A percentile compares a stretch with the other conserved stretches of the same genome.
Conservation (phyloP, 2,888 invertebrate species). For the Megalurothrips usitatus region DNA sequence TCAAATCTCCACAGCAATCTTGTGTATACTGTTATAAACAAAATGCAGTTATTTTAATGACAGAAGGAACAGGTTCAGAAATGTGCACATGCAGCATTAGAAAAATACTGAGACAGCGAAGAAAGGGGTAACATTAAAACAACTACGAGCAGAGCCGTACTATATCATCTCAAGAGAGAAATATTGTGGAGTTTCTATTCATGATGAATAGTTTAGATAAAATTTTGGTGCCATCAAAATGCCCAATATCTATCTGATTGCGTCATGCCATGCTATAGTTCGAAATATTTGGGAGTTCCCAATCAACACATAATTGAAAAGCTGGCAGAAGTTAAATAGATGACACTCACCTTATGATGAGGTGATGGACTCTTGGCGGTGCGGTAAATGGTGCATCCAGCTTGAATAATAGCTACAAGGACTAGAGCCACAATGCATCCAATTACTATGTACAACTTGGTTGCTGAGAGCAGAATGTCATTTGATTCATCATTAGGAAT, state of each 20-base stretch:
- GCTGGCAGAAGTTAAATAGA: neutral
- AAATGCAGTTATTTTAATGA: neutral
- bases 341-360: constrained; percentile 61
- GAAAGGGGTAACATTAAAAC: no score
- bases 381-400: constrained; percentile 74
- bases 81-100: neutral
- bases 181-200: no score
- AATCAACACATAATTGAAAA: neutral
- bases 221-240: neutral
- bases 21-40: neutral
- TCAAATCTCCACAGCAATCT: neutral
- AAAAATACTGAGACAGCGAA: no score
- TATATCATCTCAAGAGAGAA: no score
- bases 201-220: neutral
- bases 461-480: constrained; percentile 62
- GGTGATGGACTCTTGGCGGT: constrained; percentile 53
- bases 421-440: constrained; percentile 77
- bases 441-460: constrained; percentile 74
- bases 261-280: constrained; percentile 9
- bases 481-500: constrained; percentile 48
- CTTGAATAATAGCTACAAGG: constrained; percentile 75
- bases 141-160: no score
- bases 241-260: constrained; percentile 7
- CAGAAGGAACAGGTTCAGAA: neutral
- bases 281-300: neutral